Conservation (phyloP, 1,140 invertebrate species). For the Neodiprion lecontei region DNA sequence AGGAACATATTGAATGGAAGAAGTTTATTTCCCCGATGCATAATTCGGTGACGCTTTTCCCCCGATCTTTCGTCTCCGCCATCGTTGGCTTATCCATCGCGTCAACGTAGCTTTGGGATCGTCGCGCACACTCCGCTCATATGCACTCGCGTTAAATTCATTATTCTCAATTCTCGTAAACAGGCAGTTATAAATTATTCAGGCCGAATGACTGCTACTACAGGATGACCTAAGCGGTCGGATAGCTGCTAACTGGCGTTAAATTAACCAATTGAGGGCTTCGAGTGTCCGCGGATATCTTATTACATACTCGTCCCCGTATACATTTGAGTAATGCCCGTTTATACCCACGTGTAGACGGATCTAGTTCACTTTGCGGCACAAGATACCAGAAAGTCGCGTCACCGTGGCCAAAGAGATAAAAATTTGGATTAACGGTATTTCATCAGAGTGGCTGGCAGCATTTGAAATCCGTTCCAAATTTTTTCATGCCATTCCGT, state of each 20-base stretch:
- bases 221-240: slow-evolving; percentile 61
- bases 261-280: slow-evolving; percentile 65
- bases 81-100: background rate
- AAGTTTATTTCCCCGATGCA: too few relatives aligned
- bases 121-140: slow-evolving; percentile 20
- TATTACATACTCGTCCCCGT: slow-evolving; percentile 58
- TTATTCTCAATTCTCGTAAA: slow-evolving; percentile 65
- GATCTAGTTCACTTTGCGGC: background rate
- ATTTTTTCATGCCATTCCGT: too few relatives aligned
- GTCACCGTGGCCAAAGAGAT: too few relatives aligned
- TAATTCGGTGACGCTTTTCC: background rate
- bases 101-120: background rate
- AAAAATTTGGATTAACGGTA: too few relatives aligned
- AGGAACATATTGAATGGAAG: too few relatives aligned
- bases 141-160: slow-evolving; percentile 47
- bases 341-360: background rate
- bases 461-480: too few relatives aligned
- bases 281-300: slow-evolving; percentile 65
- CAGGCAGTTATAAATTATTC: slow-evolving; percentile 65
- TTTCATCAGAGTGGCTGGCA: too few relatives aligned
- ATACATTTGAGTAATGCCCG: background rate
- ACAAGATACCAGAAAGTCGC: too few relatives aligned
- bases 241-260: slow-evolving; percentile 60
- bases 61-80: background rate
- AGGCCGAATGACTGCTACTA: slow-evolving; percentile 56